Conservation (phyloP, 1,140 invertebrate species). For the Spodoptera frugiperda region DNA sequence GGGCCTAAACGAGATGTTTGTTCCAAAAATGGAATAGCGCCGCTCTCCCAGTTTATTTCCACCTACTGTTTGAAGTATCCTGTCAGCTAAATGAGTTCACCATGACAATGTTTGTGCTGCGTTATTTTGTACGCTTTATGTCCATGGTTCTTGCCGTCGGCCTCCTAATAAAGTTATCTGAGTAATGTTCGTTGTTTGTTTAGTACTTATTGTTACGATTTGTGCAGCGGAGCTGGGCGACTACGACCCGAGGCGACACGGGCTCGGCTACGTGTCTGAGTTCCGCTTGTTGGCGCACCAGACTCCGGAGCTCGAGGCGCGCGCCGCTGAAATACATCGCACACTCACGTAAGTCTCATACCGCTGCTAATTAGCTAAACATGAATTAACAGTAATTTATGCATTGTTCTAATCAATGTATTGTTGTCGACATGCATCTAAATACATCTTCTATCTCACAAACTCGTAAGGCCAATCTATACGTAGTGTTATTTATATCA, state of each 20-base stretch:
- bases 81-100: constrained; percentile 53
- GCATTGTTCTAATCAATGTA: no score
- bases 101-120: constrained; percentile 53
- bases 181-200: constrained; percentile 2
- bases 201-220: constrained; percentile 44
- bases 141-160: constrained; percentile 9
- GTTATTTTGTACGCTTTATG: constrained; percentile 48
- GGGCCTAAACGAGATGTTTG: constrained; percentile 55
- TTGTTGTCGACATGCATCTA: no score
- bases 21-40: constrained; percentile 56
- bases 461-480: no score
- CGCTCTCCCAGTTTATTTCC: constrained; percentile 58
- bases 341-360: constrained; percentile 90
- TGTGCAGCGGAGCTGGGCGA: constrained; percentile 98
- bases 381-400: not conserved
- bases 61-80: constrained; percentile 55
- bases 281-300: constrained; percentile 98
- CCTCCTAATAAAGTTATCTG: constrained; percentile 13
- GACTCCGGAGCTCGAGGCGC: constrained; percentile 95
- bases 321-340: constrained; percentile 96
- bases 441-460: no score
- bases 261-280: constrained; percentile 97
- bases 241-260: constrained; percentile 96
- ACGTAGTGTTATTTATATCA: not conserved
- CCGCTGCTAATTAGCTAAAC: not conserved